Base-by-base conservation (phyloP, 2,888 invertebrate species). In the Nemotelus pantherinus region DNA sequence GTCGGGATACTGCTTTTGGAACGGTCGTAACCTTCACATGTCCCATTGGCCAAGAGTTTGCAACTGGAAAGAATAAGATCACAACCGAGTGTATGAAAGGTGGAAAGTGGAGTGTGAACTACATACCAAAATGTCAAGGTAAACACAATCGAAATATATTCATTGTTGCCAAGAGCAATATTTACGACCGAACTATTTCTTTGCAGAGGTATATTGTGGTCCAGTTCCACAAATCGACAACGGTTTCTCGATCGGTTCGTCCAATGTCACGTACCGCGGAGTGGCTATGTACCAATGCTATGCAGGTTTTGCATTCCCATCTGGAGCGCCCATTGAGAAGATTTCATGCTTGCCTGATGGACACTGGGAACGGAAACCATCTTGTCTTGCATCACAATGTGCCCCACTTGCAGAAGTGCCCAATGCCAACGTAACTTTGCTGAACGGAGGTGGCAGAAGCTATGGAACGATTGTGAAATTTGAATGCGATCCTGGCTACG, bases 201-300 rank as follows among this genome's bases (percentile, higher is more conserved):
- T 82, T 82, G 48, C 89, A 92, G 93, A 92, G 90, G 96, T 96
- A 43, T 98, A 98, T 86, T 98, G 98, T 86, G 97, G 97, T 77
- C 97, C 98, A 44, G 98, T 98, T 68, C 98, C 98, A 77, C 98
- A 98, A 90, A 98, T 98, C 80, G 96, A 97, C 84, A 98, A 98
- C 86, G 98, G 98, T 68, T 98, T 97, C 87, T 97, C 97, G 2
- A 96, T 96, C 85, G 96, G 95, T 68, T 96, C 98, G 0, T 94
- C 96, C 3, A 98, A 98, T 86, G 98, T 98, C 5, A 98, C 97
- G 0, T 98, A 95, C 85, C 91, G 93, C 80, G 98, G 97, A 53
- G 90, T 95, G 81, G 97, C 97, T 77, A 96, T 95, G 86, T 98
- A 98, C 86, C 97, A 97, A 85, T 98, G 98, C 85, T 98, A 98